Evolutionary conservation across 2,888 invertebrate genomes (phyloP).

Genomic region (Pasiphila rectangulata): DNA sequence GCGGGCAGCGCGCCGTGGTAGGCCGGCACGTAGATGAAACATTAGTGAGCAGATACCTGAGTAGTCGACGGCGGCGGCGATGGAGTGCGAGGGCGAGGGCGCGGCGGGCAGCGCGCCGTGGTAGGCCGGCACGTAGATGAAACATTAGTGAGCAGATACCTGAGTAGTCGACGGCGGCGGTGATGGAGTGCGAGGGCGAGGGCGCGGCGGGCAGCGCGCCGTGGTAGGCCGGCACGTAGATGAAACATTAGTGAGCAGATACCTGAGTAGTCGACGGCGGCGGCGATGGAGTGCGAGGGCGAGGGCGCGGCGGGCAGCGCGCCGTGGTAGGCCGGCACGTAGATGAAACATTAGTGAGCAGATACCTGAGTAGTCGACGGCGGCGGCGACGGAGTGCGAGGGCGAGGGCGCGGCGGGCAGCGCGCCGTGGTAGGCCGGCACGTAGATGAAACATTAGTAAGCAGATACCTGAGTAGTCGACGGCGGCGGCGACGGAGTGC

Average conservation of each 20-base stretch:
- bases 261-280: slow-evolving; percentile 31
- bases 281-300: slow-evolving; percentile 35
- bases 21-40: slow-evolving; percentile 33
- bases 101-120: slow-evolving; percentile 50
- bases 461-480: slow-evolving; percentile 27
- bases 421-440: slow-evolving; percentile 46
- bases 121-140: slow-evolving; percentile 38
- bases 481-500: slow-evolving; percentile 33
- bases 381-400: slow-evolving; percentile 33
- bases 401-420: slow-evolving; percentile 50
- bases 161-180: slow-evolving; percentile 34
- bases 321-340: slow-evolving; percentile 41
- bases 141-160: neutral
- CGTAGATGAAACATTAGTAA: neutral
- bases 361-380: slow-evolving; percentile 29
- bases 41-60: slow-evolving; percentile 5
- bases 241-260: neutral
- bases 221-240: slow-evolving; percentile 41
- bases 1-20: slow-evolving; percentile 50
- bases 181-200: slow-evolving; percentile 36
- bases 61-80: slow-evolving; percentile 34
- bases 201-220: slow-evolving; percentile 51
- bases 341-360: neutral
- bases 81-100: slow-evolving; percentile 38
- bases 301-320: slow-evolving; percentile 52